phyloP scores from a whole-genome alignment of 2,888 invertebrate genomes.

The Polydrusus cervinus region DNA sequence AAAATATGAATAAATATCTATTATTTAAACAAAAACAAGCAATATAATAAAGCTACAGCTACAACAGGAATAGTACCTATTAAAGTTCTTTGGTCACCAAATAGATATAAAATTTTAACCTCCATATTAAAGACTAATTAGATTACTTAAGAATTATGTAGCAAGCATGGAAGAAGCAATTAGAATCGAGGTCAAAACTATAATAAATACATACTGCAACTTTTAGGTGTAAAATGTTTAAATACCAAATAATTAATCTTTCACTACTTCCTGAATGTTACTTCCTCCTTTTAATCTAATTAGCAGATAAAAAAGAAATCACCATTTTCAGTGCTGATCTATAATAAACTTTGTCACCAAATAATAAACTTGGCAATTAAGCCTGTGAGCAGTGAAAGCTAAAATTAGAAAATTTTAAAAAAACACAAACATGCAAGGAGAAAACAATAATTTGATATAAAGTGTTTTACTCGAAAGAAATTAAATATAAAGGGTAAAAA shows the following conservation, averaged over 20 bases:
- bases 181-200: conserved; percentile 42
- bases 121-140: conserved; percentile 38
- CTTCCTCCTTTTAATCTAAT: conserved; percentile 33
- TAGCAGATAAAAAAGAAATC: conserved; percentile 31
- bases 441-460: conserved; percentile 37
- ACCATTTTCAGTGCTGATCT: conserved; percentile 12
- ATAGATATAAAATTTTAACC: conserved; percentile 19
- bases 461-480: conserved; percentile 32
- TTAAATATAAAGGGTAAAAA: conserved; percentile 50
- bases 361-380: conserved; percentile 28
- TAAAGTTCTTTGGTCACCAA: background rate
- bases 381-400: conserved; percentile 42
- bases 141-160: conserved; percentile 43
- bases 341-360: conserved; percentile 29
- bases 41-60: no score
- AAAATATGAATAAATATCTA: no score
- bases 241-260: conserved; percentile 19
- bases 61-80: background rate
- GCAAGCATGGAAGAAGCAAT: conserved; percentile 36
- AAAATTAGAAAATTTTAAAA: conserved; percentile 34
- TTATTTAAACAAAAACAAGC: no score
- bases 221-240: conserved; percentile 13
- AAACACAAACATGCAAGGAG: conserved; percentile 26
- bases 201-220: conserved; percentile 1
- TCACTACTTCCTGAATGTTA: conserved; percentile 33